Conservation (phyloP, 2,113 vertebrate genomes). For the Brienomyrus brachyistius region DNA sequence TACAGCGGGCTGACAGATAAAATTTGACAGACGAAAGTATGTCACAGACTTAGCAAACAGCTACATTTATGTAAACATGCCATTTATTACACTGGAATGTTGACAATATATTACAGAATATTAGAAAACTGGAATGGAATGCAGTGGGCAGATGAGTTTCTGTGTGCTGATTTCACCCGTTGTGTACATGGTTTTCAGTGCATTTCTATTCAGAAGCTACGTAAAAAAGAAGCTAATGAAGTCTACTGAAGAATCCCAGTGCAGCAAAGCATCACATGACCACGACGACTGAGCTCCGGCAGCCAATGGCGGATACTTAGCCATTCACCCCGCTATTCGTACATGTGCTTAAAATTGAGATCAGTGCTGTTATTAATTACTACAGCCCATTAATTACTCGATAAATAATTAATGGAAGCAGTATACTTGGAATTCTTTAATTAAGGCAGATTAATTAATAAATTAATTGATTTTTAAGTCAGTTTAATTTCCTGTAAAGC, state of each 20-base stretch:
- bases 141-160: background rate
- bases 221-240: background rate
- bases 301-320: slow-evolving; percentile 36
- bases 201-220: background rate
- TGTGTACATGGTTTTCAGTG: background rate
- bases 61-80: background rate
- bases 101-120: background rate
- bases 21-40: background rate
- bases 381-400: slow-evolving; percentile 64
- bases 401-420: slow-evolving; percentile 62
- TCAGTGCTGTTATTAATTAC: slow-evolving; percentile 52
- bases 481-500: slow-evolving; percentile 62
- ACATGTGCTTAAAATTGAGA: slow-evolving; percentile 50
- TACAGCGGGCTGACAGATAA: background rate
- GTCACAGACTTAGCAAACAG: background rate
- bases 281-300: slow-evolving; percentile 36
- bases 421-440: slow-evolving; percentile 57
- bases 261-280: slow-evolving; percentile 32
- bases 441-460: slow-evolving; percentile 67
- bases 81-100: background rate
- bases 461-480: slow-evolving; percentile 70
- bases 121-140: background rate
- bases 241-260: slow-evolving; percentile 28
- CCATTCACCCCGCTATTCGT: slow-evolving; percentile 4
- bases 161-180: background rate